phyloP scores from a whole-genome alignment of 2,113 vertebrate species.

The Oryzias woworae region DNA sequence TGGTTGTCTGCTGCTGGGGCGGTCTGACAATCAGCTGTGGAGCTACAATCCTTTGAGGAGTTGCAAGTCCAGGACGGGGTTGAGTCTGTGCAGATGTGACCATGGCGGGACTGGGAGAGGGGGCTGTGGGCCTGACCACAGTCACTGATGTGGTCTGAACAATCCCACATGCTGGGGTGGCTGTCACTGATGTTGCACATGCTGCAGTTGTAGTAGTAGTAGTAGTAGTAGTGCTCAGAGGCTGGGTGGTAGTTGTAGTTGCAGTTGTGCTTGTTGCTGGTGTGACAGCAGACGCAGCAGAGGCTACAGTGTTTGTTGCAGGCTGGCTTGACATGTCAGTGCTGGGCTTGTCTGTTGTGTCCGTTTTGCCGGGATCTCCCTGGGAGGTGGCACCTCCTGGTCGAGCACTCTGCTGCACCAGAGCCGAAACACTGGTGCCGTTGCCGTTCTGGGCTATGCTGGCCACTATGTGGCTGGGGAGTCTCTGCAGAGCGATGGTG shows the following conservation, averaged over 20 bases:
- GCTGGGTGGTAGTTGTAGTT: conserved; percentile 49
- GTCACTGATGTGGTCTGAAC: conserved; percentile 57
- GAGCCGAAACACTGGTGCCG: conserved; percentile 71
- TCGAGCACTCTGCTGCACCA: conserved; percentile 68
- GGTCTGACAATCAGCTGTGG: conserved; percentile 87
- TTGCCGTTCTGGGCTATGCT: conserved; percentile 80
- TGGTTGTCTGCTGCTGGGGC: conserved; percentile 85
- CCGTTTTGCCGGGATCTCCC: conserved; percentile 61
- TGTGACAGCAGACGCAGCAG: conserved; percentile 42
- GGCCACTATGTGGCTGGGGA: conserved; percentile 78
- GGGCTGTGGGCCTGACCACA: conserved; percentile 65
- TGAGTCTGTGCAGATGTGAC: conserved; percentile 65
- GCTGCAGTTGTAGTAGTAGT: conserved; percentile 19
- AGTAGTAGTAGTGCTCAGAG: conserved; percentile 43
- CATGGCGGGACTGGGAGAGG: conserved; percentile 52
- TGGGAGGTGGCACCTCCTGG: conserved; percentile 49
- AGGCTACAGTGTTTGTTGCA: conserved; percentile 43
- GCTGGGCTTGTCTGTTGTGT: conserved; percentile 67
- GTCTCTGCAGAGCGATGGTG: conserved; percentile 77
- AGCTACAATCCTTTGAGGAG: conserved; percentile 79
- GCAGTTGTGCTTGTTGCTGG: conserved; percentile 40
- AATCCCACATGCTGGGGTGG: conserved; percentile 54
- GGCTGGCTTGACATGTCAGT: conserved; percentile 69
- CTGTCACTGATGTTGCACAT: conserved; percentile 48
- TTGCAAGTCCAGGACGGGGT: conserved; percentile 71